Evolutionary conservation across 2,113 vertebrate species (phyloP).

Genomic region (Periophthalmodon schlosseri): DNA sequence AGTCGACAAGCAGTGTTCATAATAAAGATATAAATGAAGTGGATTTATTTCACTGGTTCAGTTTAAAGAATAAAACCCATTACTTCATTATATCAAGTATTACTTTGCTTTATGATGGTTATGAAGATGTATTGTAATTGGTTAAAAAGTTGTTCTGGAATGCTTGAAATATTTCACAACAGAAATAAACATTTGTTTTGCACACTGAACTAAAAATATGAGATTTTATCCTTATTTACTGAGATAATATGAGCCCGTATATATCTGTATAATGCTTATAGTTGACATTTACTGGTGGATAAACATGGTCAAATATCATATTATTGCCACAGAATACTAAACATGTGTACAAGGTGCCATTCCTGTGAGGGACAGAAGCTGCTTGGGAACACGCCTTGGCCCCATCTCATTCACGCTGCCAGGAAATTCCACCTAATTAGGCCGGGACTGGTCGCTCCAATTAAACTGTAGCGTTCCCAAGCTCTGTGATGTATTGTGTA

Average conservation of each 20-base stretch:
- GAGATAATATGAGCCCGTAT: neutral
- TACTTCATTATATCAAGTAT: too few relatives aligned
- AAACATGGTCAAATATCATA: neutral
- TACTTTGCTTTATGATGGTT: too few relatives aligned
- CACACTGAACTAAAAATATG: neutral
- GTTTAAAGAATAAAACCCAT: too few relatives aligned
- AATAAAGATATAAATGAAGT: neutral
- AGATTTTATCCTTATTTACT: neutral
- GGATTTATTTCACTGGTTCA: too few relatives aligned
- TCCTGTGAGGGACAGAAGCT: conserved; percentile 32
- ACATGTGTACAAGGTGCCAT: conserved; percentile 17
- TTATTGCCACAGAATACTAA: neutral
- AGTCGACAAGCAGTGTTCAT: neutral
- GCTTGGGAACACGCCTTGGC: conserved; percentile 4
- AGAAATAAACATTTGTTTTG: too few relatives aligned
- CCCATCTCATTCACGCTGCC: conserved; percentile 48
- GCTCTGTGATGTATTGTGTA: conserved; percentile 56
- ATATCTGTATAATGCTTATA: neutral
- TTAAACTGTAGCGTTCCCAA: conserved; percentile 72
- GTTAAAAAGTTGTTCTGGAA: neutral
- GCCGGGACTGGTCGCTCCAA: conserved; percentile 66
- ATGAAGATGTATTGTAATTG: too few relatives aligned
- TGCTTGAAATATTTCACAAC: neutral
- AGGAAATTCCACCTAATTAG: conserved; percentile 79
- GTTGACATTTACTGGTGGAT: neutral